phyloP scores from a whole-genome alignment of 2,888 invertebrate species.

The Epistrophe eligans region DNA sequence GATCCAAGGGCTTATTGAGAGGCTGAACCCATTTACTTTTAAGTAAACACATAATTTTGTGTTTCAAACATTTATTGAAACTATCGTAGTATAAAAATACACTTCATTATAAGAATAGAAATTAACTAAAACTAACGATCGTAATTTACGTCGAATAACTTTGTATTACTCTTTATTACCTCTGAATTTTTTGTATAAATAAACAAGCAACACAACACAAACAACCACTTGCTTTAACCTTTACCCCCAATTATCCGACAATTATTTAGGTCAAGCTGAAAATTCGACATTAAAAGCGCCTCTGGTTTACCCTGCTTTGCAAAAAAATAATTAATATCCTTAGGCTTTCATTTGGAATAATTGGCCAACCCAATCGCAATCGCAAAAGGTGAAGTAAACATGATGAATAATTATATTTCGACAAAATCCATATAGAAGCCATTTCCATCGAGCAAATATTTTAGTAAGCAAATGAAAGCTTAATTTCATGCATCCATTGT shows the following conservation, averaged over 20 bases:
- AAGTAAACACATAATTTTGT: too few species aligned
- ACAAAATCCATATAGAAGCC: conserved; percentile 18
- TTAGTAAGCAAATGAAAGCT: neutral
- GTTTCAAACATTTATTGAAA: too few species aligned
- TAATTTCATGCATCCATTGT: neutral
- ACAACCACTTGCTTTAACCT: too few species aligned
- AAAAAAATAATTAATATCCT: conserved; percentile 25
- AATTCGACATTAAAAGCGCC: neutral
- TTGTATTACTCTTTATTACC: too few species aligned
- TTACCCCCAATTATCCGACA: neutral
- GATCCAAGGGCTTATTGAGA: too few species aligned
- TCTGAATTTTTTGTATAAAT: neutral
- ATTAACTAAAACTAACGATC: too few species aligned
- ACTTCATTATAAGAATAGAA: too few species aligned
- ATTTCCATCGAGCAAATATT: conserved; percentile 13
- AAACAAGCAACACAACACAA: neutral
- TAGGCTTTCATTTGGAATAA: neutral
- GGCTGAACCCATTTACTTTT: too few species aligned
- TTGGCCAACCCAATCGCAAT: neutral
- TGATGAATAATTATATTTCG: conserved; percentile 11
- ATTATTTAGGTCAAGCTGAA: conserved; percentile 12
- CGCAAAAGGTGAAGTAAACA: neutral
- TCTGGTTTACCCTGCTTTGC: neutral
- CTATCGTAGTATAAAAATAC: too few species aligned
- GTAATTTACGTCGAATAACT: too few species aligned